Base-by-base conservation (phyloP, 2,888 invertebrate species). In the Caenorhabditis afra region DNA sequence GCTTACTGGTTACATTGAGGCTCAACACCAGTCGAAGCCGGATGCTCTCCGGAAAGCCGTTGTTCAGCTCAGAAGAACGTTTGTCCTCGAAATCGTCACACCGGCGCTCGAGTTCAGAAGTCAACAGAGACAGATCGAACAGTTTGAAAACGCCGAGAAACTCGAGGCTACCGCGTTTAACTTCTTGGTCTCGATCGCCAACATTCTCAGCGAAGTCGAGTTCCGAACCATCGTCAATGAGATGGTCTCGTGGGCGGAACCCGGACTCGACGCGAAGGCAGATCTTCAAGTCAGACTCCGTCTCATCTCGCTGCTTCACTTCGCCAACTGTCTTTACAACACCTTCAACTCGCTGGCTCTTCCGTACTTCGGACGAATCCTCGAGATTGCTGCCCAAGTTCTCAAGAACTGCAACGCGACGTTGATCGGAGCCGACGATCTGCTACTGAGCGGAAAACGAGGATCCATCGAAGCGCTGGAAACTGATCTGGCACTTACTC, bases 271-370 rank as follows among this genome's bases (percentile, higher is more conserved):
- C n/a, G 10, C 53, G 10, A 58, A 55, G 16, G 73, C 78, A 5
- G 49, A 61, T 22, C 22, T 64, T 4, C n/a, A 66, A 2, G 14
- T 65, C 8, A 77, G 84, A 62, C 62, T 86, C 12, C 79, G 83
- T 22, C 70, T 88, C 10, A 61, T 85, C 16, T 79, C 86, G 10
- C 70, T 86, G 10, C 86, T 87, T 73, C 80, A 83, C 75, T 85
- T 88, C 52, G 85, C 85, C 14, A 88, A 88, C 67, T 49, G 70
- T 14, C 85, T 88, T 58, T 87, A 87, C 73, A 68, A 81, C 14
- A 55, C 81, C 4, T 88, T 83, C 82, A 86, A 87, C 57, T 85
- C 82, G 20, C 62, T 88, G 16, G 85, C 88, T 14, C 70, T 89
- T 35, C 86, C 88, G 3, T 86, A 86, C 61, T 89, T 88, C 49